Evolutionary conservation across 2,113 vertebrate species (phyloP), one percentile per base, ranked within the genome.

Genomic region (Scatophagus argus): DNA sequence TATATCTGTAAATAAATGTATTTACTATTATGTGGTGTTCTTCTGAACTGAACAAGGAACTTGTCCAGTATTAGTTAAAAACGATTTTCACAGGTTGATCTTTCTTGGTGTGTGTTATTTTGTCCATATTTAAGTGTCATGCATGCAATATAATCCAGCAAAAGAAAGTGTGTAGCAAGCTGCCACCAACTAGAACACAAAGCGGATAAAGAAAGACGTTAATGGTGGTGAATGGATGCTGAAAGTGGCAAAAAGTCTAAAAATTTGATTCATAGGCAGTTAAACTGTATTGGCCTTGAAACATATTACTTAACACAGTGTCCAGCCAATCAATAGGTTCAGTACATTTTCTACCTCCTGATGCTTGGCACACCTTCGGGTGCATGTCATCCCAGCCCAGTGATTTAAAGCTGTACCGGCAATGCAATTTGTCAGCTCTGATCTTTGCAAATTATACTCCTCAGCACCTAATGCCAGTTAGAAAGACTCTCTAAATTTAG

Each of bases 1-100:
- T 92, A 87, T 17, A 90, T 89, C 82, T 93, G 89, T 93, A 89
- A 86, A 90, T 91, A 87, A 61, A 85, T 64, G 34, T 75, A 91
- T 87, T 82, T 77, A 83, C 72, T 69, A 90, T 86, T 11, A 61
- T 66, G 61, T 83, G 81, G 59, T 67, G 79, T 83, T 91, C 64
- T 85, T 78, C 84, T 88, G 65, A 88, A 84, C 68, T 47, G 60
- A 90, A 90, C 86, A 72, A 84, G 88, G 86, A 91, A 90, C 51
- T 63, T 67, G 74, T 87, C 80, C 74, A 83, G 67, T 88, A 82
- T 92, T 91, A 65, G 73, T 74, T 76, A 7, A 81, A 7, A 81
- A 80, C 61, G 29, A 74, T 75, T 85, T 89, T 84, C 32, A 68
- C 73, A 81, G 47, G 55, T 58, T 81, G 44, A 71, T 71, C 73